Conservation (phyloP, 2,888 invertebrate genomes). For the Petrolisthes manimaculis region DNA sequence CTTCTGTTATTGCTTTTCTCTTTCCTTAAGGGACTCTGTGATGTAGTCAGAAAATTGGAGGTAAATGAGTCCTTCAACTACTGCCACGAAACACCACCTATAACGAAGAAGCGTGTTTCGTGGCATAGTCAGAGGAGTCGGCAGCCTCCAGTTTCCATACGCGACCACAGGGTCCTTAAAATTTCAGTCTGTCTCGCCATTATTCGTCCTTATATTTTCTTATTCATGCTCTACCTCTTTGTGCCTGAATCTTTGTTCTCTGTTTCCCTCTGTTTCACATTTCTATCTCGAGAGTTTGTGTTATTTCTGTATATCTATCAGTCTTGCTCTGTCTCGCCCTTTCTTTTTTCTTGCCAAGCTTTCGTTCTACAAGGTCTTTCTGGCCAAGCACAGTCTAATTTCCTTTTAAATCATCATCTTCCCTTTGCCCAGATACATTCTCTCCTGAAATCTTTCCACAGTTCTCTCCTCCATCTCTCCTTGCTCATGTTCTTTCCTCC, state of each 20-base stretch:
- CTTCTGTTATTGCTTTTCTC: not conserved
- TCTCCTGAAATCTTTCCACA: not conserved
- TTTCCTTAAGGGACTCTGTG: not conserved
- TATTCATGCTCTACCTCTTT: slow-evolving; percentile 4
- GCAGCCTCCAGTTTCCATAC: too few species aligned
- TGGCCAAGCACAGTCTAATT: too few species aligned
- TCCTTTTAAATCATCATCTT: not conserved
- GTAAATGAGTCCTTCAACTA: too few species aligned
- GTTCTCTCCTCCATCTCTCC: not conserved
- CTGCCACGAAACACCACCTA: too few species aligned
- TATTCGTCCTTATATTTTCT: not conserved
- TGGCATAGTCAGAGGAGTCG: too few species aligned
- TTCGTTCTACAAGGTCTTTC: not conserved
- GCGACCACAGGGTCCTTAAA: too few species aligned
- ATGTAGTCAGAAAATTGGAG: too few species aligned
- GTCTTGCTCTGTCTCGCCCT: not conserved
- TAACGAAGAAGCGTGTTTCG: too few species aligned
- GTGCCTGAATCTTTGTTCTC: not conserved
- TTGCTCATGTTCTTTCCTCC: not conserved
- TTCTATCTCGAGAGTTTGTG: too few species aligned
- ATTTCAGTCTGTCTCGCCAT: not conserved
- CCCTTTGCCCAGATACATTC: not conserved
- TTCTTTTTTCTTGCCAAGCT: not conserved
- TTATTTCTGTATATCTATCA: not conserved
- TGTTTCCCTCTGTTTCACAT: not conserved